Evolutionary conservation across 2,888 invertebrate species (phyloP).

Genomic region (Teleiodes luculella): DNA sequence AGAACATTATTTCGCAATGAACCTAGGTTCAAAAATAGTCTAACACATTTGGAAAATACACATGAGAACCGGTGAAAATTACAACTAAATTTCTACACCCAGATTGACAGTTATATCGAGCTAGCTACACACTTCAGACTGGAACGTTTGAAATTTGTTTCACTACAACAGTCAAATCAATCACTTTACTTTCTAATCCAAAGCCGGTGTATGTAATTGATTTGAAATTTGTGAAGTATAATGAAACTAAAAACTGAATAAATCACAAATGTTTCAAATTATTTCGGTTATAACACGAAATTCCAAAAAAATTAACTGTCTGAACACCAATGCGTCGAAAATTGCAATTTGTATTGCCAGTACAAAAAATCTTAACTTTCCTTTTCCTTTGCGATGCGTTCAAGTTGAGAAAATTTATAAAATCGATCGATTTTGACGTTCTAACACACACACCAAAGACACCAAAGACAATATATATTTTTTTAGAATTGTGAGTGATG

Average conservation of each 20-base stretch:
- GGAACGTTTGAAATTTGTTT: slow-evolving; percentile 79
- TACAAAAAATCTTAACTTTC: slow-evolving; percentile 17
- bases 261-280: slow-evolving; percentile 49
- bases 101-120: slow-evolving; percentile 78
- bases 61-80: slow-evolving; percentile 76
- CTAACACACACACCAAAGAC: background rate
- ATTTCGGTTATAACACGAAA: slow-evolving; percentile 61
- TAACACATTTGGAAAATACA: slow-evolving; percentile 73
- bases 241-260: slow-evolving; percentile 37
- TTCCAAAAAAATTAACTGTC: slow-evolving; percentile 49
- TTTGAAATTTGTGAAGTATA: slow-evolving; percentile 41
- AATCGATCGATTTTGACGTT: slow-evolving; percentile 18
- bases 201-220: slow-evolving; percentile 39
- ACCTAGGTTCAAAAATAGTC: slow-evolving; percentile 61
- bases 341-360: slow-evolving; percentile 43
- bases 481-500: too few relatives aligned
- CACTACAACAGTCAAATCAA: slow-evolving; percentile 73
- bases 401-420: background rate
- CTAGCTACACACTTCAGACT: slow-evolving; percentile 78
- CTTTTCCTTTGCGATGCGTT: slow-evolving; percentile 13
- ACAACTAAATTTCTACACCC: slow-evolving; percentile 78
- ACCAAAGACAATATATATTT: slow-evolving; percentile 5
- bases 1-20: slow-evolving; percentile 70
- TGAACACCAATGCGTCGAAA: slow-evolving; percentile 55
- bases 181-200: slow-evolving; percentile 44